Evolutionary conservation across 2,888 invertebrate genomes (phyloP).

Genomic region (Pseudanteris insignis): DNA sequence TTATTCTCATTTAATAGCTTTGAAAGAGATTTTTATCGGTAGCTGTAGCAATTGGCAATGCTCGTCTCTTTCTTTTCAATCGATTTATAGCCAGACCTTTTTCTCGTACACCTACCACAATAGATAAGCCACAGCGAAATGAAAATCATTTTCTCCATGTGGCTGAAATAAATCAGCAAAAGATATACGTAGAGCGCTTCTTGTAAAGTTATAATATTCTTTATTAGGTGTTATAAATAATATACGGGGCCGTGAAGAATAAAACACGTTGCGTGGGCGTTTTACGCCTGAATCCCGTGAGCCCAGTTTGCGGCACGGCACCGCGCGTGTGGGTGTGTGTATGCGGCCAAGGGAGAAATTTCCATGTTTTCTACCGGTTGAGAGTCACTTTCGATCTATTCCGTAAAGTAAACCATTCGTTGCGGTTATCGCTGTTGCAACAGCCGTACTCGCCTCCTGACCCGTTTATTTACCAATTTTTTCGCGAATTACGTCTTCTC

Average conservation of each 20-base stretch:
- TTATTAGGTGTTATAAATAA: conserved; percentile 45
- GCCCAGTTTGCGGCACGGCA: conserved; percentile 42
- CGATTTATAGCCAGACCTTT: conserved; percentile 11
- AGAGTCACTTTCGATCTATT: conserved; percentile 46
- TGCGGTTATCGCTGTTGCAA: conserved; percentile 41
- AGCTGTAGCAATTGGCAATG: too few relatives aligned
- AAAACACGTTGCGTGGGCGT: conserved; percentile 44
- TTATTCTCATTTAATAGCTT: too few relatives aligned
- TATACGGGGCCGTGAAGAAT: conserved; percentile 33
- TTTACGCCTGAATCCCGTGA: conserved; percentile 44
- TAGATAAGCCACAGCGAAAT: conserved; percentile 26
- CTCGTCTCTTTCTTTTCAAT: too few relatives aligned
- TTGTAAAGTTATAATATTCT: conserved; percentile 42
- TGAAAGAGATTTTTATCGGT: too few relatives aligned
- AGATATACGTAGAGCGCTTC: conserved; percentile 31
- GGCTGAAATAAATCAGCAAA: conserved; percentile 33
- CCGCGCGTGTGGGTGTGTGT: conserved; percentile 34
- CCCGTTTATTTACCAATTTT: conserved; percentile 38
- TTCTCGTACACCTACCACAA: conserved; percentile 18
- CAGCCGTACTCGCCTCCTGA: conserved; percentile 39
- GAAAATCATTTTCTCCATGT: conserved; percentile 26
- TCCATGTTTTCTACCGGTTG: conserved; percentile 46
- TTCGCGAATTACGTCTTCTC: conserved; percentile 6
- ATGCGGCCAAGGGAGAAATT: conserved; percentile 32
- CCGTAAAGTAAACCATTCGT: conserved; percentile 40